phyloP scores from a whole-genome alignment of 2,113 vertebrate species.

The Coracopsis vasa region DNA sequence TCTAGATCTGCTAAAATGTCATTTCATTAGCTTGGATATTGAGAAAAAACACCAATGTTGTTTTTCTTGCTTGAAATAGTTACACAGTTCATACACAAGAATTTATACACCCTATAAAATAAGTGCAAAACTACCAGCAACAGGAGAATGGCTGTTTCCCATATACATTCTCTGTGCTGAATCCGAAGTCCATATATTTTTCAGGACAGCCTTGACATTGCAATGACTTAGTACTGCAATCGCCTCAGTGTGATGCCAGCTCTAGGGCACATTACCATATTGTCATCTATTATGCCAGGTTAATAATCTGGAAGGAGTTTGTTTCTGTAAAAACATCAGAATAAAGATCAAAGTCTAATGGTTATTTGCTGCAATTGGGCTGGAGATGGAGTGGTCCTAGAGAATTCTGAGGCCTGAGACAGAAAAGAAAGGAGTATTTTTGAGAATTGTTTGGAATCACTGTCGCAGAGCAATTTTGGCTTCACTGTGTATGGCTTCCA shows the following conservation, averaged over 20 bases:
- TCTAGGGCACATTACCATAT: background rate
- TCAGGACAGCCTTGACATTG: background rate
- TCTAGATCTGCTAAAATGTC: background rate
- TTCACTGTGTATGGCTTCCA: background rate
- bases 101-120: background rate
- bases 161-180: background rate
- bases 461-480: background rate
- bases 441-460: background rate
- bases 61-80: background rate
- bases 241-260: background rate
- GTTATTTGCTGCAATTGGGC: background rate
- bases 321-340: background rate
- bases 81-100: background rate
- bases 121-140: background rate
- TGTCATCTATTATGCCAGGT: background rate
- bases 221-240: background rate
- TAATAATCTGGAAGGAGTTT: background rate
- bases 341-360: background rate
- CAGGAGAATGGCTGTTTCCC: background rate
- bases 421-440: background rate
- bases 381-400: background rate
- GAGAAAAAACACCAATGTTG: background rate
- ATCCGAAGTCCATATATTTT: background rate
- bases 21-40: background rate
- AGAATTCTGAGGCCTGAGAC: background rate